Base-by-base conservation (phyloP, 2,113 vertebrate genomes). In the Saguinus midas region DNA sequence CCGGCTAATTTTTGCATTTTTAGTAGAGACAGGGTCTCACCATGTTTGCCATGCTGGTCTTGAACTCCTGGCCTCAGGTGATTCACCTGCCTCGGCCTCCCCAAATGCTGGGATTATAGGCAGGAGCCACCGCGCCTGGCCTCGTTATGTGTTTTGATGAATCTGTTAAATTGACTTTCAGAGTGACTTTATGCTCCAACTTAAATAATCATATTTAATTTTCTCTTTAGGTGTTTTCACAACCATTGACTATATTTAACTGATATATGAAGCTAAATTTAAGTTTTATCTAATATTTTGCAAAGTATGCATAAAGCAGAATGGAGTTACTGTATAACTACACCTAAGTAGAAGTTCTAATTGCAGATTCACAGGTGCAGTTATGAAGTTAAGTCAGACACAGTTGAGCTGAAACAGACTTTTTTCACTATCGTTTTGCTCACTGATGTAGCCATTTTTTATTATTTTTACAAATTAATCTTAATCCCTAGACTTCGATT, bases 401-500 rank as follows among this genome's bases (percentile, higher is more conserved):
- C 21, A 79, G 20, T 23, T 45, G 50, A 66, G 12, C 75, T 93
- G 17, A 73, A 96, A 70, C 35, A 76, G 13, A 52, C 48, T 68
- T 43, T 58, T 84, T 92, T 37, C n/a, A 37, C 4, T 87, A 21
- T 84, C 27, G 23, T 83, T 95, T 90, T 76, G 68, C 21, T 90
- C 52, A 55, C 6, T 45, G 43, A 58, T 25, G 2, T 78, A 61
- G 27, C 57, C 37, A 87, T 35, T 80, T 95, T 82, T 84, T 90
- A 93, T 96, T 87, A 55, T 97, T 92, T 50, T 91, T 85, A 25
- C 37, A 97, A 90, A 83, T 91, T 93, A 95, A 87, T 97, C 79
- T 85, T 93, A 83, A 80, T 91, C 18, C 73, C 12, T 70, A 66
- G 91, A 89, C 87, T 96, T 95, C 95, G 97, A 90, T 96, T 89